These are phyloP conservation scores for Sapajus apella DNA, from an alignment of 2,113 vertebrate species.

Conservation along the genomic window DNA sequence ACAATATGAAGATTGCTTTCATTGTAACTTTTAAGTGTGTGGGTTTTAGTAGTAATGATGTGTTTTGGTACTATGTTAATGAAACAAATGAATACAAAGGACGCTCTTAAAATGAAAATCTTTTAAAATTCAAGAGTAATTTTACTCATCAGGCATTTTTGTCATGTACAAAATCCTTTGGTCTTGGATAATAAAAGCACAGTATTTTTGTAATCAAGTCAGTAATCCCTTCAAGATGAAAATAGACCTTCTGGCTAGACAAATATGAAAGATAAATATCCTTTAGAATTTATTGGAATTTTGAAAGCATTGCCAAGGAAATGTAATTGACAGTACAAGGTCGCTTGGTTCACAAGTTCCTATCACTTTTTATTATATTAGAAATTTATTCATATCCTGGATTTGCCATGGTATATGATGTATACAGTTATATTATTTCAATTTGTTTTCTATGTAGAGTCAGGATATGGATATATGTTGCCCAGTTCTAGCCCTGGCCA, in stretches of 20 bases:
- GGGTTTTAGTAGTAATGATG: background rate
- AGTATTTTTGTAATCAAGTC: conserved; percentile 65
- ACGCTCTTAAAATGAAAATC: background rate
- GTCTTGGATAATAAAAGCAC: conserved; percentile 45
- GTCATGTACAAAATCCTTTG: conserved; percentile 22
- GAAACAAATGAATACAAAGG: background rate
- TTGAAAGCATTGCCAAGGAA: conserved; percentile 55
- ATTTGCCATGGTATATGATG: background rate
- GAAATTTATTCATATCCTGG: conserved; percentile 25
- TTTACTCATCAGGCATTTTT: conserved; percentile 28
- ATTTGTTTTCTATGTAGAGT: background rate
- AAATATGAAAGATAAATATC: conserved; percentile 66
- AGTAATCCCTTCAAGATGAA: conserved; percentile 69
- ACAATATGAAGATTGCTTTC: conserved; percentile 28
- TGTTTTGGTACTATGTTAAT: background rate
- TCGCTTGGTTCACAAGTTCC: conserved; percentile 36
- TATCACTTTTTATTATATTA: conserved; percentile 40
- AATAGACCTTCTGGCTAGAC: conserved; percentile 31
- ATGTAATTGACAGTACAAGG: conserved; percentile 41
- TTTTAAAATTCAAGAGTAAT: conserved; percentile 21
- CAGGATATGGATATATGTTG: background rate
- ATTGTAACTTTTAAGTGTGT: background rate
- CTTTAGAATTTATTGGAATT: conserved; percentile 55
- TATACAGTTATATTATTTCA: background rate
- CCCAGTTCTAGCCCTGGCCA: background rate